phyloP scores from a whole-genome alignment of 2,888 invertebrate genomes.

The Stegophylla sp. region DNA sequence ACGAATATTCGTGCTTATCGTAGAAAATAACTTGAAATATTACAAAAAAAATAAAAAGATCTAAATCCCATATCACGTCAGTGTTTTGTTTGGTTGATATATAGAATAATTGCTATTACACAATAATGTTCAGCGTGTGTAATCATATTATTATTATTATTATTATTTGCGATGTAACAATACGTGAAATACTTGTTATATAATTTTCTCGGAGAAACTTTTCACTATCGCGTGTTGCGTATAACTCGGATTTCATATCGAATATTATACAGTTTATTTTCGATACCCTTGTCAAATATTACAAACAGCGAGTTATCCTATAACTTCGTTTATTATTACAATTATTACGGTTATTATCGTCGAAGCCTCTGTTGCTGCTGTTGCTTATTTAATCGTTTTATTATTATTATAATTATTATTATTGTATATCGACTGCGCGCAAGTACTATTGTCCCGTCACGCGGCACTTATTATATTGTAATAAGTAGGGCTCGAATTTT shows the following conservation, averaged over 20 bases:
- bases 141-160: background rate
- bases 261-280: constrained; percentile 5
- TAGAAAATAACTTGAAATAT: no score
- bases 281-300: background rate
- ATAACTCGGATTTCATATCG: background rate
- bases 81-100: no score
- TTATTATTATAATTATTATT: background rate
- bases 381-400: constrained; percentile 5
- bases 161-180: background rate
- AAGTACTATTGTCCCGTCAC: background rate
- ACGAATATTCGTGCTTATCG: no score
- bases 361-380: background rate
- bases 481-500: no score
- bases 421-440: background rate
- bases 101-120: no score
- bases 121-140: no score
- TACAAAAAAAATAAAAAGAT: no score
- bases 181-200: background rate
- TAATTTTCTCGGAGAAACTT: constrained; percentile 19
- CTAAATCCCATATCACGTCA: no score
- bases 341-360: background rate
- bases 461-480: background rate
- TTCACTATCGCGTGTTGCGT: constrained; percentile 14
- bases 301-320: background rate
- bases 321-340: background rate